A percentile compares a stretch with the other conserved stretches of the same genome.
Evolutionary conservation across 2,888 invertebrate genomes (phyloP).

Genomic region (Lasius fuliginosus): DNA sequence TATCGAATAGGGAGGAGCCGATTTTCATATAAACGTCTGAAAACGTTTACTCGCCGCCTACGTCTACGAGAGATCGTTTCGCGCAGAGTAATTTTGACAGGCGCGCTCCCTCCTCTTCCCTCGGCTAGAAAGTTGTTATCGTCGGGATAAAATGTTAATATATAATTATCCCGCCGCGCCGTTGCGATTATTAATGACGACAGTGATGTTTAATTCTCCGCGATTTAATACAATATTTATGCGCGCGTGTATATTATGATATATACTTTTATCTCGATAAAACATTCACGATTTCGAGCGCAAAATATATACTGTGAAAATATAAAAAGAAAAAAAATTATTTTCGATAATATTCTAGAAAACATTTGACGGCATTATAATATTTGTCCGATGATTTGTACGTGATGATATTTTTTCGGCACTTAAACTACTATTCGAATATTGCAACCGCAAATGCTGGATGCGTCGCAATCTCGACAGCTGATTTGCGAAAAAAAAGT

Average conservation of each 20-base stretch:
- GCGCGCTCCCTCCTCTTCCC: neutral
- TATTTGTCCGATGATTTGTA: no score
- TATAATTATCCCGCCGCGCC: constrained; percentile 17
- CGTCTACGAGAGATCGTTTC: constrained; percentile 2
- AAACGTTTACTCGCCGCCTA: constrained; percentile 4
- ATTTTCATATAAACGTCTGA: constrained; percentile 2
- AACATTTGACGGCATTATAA: neutral
- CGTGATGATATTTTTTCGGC: no score
- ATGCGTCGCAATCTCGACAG: neutral
- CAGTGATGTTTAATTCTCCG: constrained; percentile 4
- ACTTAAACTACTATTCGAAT: neutral
- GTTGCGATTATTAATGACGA: constrained; percentile 24
- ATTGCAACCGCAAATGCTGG: neutral
- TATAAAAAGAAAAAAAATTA: neutral
- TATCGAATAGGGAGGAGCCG: constrained; percentile 15
- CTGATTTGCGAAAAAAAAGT: neutral
- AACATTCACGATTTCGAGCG: neutral
- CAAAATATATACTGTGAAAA: neutral
- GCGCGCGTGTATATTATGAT: neutral
- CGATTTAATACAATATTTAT: neutral
- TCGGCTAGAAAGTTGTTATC: constrained; percentile 33
- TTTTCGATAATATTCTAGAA: neutral
- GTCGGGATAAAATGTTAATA: constrained; percentile 30
- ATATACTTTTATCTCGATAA: neutral
- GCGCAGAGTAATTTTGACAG: constrained; percentile 3